phyloP scores from a whole-genome alignment of 37 sponge, comb jelly and placozoan genomes.

The Bolinopsis microptera region DNA sequence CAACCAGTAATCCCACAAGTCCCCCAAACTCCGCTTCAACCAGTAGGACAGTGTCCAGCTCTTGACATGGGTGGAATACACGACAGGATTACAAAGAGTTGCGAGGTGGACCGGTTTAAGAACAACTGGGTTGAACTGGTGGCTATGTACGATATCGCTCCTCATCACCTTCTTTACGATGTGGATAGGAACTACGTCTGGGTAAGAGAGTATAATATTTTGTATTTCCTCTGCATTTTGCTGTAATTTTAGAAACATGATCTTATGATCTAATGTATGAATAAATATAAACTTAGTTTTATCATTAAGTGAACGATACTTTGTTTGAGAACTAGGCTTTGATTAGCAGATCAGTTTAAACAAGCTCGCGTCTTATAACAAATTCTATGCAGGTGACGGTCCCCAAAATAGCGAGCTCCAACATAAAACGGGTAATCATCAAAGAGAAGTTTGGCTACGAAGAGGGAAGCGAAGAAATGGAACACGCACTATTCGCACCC shows the following conservation, averaged over 20 bases:
- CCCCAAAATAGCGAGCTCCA: slow-evolving; percentile 38
- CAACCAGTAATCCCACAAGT: neutral
- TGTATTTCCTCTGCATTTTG: too few relatives aligned
- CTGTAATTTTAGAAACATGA: too few relatives aligned
- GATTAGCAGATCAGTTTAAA: too few relatives aligned
- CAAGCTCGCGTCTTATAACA: too few relatives aligned
- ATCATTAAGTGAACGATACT: too few relatives aligned
- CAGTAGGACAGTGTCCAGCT: neutral
- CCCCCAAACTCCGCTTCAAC: neutral
- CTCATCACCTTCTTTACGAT: slow-evolving; percentile 23
- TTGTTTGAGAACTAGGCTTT: too few relatives aligned
- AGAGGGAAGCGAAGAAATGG: neutral
- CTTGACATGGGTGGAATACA: neutral
- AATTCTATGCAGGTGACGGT: slow-evolving; percentile 32
- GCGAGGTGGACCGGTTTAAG: neutral
- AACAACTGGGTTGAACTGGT: slow-evolving; percentile 61
- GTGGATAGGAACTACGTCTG: slow-evolving; percentile 20
- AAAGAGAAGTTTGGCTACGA: neutral
- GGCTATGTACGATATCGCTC: neutral
- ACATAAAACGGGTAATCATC: neutral
- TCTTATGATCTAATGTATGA: too few relatives aligned
- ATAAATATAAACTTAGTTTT: too few relatives aligned
- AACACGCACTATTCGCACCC: neutral
- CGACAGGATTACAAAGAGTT: neutral
- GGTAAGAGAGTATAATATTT: neutral